Percentiles rank a stretch among this genome's conserved stretches.
These are phyloP conservation scores for Sialis lutaria DNA, from an alignment of 2,888 invertebrate genomes.

Conservation along the genomic window DNA sequence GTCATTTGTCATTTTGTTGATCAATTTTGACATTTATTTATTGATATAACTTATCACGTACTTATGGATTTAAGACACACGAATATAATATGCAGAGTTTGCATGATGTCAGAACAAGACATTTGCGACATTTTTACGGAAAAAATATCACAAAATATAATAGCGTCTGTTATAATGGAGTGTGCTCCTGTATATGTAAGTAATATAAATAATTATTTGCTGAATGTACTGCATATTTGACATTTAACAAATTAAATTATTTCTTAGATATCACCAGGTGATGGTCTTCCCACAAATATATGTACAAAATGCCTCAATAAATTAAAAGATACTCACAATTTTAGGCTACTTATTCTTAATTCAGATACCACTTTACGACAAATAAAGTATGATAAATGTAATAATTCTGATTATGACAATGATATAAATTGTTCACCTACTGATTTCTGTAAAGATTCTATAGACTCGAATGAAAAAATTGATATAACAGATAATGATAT, in stretches of 20 bases:
- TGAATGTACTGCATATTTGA: not conserved
- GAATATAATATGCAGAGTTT: not conserved
- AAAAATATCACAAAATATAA: not conserved
- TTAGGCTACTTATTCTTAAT: not conserved
- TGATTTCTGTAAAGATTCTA: not conserved
- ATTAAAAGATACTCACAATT: not conserved
- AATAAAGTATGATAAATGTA: not conserved
- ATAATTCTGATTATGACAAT: not conserved
- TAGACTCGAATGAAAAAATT: not conserved
- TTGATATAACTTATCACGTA: too few species aligned
- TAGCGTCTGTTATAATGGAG: not conserved
- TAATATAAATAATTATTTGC: not conserved
- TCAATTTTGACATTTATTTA: too few species aligned
- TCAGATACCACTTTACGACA: not conserved
- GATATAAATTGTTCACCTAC: not conserved
- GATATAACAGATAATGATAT: not conserved
- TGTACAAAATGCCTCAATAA: not conserved
- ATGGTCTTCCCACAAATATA: not conserved
- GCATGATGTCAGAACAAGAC: not conserved
- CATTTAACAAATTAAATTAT: not conserved
- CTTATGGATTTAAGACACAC: too few species aligned
- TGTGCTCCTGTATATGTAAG: not conserved
- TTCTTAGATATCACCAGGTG: not conserved
- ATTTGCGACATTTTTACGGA: not conserved
- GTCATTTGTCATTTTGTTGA: too few species aligned